phyloP scores from a whole-genome alignment of 2,113 vertebrate genomes.

The Oreochromis niloticus region DNA sequence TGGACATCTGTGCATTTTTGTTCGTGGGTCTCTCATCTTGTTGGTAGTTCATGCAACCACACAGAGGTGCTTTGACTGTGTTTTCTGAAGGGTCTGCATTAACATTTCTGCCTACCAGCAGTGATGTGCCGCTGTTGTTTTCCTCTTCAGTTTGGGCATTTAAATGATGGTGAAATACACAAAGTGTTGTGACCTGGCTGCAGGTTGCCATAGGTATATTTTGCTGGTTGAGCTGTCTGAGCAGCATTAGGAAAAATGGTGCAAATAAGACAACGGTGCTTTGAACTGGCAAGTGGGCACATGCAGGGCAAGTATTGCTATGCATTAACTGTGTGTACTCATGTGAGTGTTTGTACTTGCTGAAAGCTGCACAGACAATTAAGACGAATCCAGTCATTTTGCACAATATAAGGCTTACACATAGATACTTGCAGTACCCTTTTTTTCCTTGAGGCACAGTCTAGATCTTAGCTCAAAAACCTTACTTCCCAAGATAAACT shows the following conservation, averaged over 20 bases:
- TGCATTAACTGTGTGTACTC: neutral
- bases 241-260: neutral
- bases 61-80: neutral
- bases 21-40: neutral
- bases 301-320: neutral
- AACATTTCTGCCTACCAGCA: neutral
- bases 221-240: neutral
- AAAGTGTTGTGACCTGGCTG: neutral
- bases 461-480: neutral
- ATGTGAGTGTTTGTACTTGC: conserved; percentile 2
- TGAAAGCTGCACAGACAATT: conserved; percentile 8
- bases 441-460: neutral
- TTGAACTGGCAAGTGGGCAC: conserved; percentile 14
- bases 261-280: neutral
- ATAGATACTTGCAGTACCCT: neutral
- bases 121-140: neutral
- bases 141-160: neutral
- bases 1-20: neutral
- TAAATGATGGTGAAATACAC: neutral
- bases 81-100: neutral
- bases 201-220: neutral
- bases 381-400: neutral
- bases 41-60: neutral
- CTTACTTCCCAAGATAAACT: neutral
- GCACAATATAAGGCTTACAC: neutral